Percentiles rank a stretch among this genome's conserved stretches.
These are phyloP conservation scores for Pangasianodon hypophthalmus DNA, from an alignment of 2,113 vertebrate species.

Conservation along the genomic window DNA sequence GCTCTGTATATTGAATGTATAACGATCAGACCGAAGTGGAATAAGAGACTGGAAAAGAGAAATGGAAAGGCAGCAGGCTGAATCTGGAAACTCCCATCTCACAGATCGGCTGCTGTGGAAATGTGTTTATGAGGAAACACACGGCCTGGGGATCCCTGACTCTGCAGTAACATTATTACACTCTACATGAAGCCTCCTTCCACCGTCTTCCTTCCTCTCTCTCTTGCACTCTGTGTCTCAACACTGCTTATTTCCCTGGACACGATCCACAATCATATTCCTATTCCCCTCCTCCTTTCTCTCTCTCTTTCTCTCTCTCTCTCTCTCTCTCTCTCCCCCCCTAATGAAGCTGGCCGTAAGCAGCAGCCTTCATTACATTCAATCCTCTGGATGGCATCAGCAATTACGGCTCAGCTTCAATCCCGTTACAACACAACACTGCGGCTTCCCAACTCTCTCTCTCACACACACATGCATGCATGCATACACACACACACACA, in stretches of 20 bases:
- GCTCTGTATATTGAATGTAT: neutral
- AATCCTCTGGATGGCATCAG: slow-evolving; percentile 75
- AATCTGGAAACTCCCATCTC: slow-evolving; percentile 28
- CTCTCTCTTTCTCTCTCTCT: slow-evolving; percentile 11
- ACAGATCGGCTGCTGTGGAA: slow-evolving; percentile 14
- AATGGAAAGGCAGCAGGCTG: neutral
- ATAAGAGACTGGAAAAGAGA: neutral
- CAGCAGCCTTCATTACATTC: slow-evolving; percentile 76
- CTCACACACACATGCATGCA: neutral
- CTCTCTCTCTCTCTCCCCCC: slow-evolving; percentile 15
- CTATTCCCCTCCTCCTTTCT: neutral
- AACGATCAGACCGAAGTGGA: neutral
- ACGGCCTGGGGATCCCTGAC: slow-evolving; percentile 42
- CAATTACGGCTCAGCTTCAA: slow-evolving; percentile 69
- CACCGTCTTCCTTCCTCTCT: slow-evolving; percentile 14
- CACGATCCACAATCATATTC: slow-evolving; percentile 50
- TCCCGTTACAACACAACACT: slow-evolving; percentile 57
- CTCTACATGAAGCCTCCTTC: slow-evolving; percentile 31
- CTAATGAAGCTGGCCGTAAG: slow-evolving; percentile 75
- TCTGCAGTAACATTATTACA: slow-evolving; percentile 45
- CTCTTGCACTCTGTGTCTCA: slow-evolving; percentile 18
- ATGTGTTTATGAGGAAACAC: slow-evolving; percentile 40
- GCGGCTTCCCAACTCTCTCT: slow-evolving; percentile 32
- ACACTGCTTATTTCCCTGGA: slow-evolving; percentile 71
- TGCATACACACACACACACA: slow-evolving; percentile 29